These are phyloP conservation scores for Drosophila barbarae DNA, from an alignment of 2,888 invertebrate species.

Conservation along the genomic window DNA sequence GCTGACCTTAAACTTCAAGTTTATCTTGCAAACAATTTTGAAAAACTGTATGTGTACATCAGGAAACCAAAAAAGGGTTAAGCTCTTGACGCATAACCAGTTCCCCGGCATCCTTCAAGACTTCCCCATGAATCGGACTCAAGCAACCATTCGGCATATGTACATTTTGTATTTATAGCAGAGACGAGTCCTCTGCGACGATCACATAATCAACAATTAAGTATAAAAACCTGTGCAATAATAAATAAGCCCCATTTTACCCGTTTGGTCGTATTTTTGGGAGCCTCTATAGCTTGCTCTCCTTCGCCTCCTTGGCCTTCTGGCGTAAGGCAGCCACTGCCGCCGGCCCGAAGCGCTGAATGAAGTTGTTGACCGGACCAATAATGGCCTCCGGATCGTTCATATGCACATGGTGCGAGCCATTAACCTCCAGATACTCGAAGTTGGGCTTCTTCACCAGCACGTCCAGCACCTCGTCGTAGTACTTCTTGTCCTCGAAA, in stretches of 20 bases:
- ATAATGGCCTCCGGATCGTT: slow-evolving; percentile 84
- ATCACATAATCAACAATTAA: slow-evolving; percentile 59
- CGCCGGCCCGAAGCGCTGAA: slow-evolving; percentile 82
- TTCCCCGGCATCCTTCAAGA: slow-evolving; percentile 58
- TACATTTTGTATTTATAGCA: slow-evolving; percentile 48
- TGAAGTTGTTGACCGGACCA: slow-evolving; percentile 82
- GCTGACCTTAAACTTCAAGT: background rate
- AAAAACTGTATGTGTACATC: background rate
- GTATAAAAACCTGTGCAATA: slow-evolving; percentile 57
- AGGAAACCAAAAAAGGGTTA: slow-evolving; percentile 1
- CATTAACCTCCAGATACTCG: slow-evolving; percentile 83
- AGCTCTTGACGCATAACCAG: slow-evolving; percentile 47
- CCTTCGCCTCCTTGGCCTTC: slow-evolving; percentile 81
- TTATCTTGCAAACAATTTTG: background rate
- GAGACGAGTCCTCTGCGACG: slow-evolving; percentile 31
- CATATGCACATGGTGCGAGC: slow-evolving; percentile 88
- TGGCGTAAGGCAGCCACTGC: slow-evolving; percentile 82
- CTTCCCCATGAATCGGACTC: slow-evolving; percentile 33
- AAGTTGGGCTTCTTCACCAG: slow-evolving; percentile 82
- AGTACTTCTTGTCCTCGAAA: slow-evolving; percentile 82
- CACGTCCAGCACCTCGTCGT: slow-evolving; percentile 82
- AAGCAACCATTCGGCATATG: slow-evolving; percentile 37
- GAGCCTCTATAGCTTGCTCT: slow-evolving; percentile 62
- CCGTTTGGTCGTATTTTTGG: slow-evolving; percentile 21
- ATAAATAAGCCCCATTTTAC: slow-evolving; percentile 55